Conservation (phyloP, 2,113 vertebrate genomes). For the Platichthys stellatus region DNA sequence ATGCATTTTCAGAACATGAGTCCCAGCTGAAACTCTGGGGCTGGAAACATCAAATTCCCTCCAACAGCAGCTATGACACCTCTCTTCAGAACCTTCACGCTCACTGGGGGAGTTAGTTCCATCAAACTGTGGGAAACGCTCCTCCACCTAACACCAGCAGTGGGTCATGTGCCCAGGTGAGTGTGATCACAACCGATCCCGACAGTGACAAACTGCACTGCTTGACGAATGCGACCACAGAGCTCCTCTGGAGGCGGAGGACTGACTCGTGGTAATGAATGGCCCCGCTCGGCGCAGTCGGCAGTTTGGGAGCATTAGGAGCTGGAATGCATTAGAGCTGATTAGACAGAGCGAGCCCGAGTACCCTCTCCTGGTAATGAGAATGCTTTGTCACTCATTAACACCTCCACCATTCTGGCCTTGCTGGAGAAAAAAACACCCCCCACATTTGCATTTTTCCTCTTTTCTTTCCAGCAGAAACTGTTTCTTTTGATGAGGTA, state of each 20-base stretch:
- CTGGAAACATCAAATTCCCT: background rate
- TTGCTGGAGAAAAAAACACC: slow-evolving; percentile 7
- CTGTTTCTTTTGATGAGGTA: slow-evolving; percentile 55
- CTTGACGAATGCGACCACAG: slow-evolving; percentile 45
- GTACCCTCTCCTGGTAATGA: slow-evolving; percentile 78
- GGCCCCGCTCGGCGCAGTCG: slow-evolving; percentile 52
- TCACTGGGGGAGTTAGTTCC: background rate
- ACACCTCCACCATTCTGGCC: slow-evolving; percentile 54
- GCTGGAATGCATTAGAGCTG: slow-evolving; percentile 77
- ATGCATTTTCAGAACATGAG: no score
- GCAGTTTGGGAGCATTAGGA: slow-evolving; percentile 75
- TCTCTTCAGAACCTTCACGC: background rate
- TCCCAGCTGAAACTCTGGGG: no score
- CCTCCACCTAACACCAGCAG: slow-evolving; percentile 4
- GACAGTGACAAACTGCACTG: slow-evolving; percentile 47
- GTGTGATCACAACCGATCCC: slow-evolving; percentile 30
- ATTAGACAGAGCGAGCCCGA: slow-evolving; percentile 71
- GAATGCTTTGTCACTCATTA: slow-evolving; percentile 81
- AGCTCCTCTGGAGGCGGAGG: slow-evolving; percentile 47
- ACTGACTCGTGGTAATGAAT: slow-evolving; percentile 65
- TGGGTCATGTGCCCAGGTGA: slow-evolving; percentile 13
- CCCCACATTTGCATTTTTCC: slow-evolving; percentile 53
- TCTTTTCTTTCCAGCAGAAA: slow-evolving; percentile 41
- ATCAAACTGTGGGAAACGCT: slow-evolving; percentile 8
- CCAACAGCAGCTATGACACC: background rate